phyloP scores from a whole-genome alignment of 2,113 vertebrate species.

The Varanus komodoensis region DNA sequence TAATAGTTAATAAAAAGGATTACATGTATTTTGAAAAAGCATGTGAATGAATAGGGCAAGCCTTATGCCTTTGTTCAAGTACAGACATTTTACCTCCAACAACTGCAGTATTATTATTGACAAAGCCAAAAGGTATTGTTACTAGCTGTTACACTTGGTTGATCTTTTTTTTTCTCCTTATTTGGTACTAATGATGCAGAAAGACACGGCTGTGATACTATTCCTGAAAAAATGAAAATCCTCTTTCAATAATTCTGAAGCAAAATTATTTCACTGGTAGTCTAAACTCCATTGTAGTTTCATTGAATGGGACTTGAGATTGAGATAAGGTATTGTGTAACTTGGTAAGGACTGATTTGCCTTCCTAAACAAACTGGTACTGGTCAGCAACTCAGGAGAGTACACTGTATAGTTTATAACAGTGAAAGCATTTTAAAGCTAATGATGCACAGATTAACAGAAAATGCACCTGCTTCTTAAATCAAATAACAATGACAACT shows the following conservation, averaged over 20 bases:
- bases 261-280: background rate
- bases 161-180: background rate
- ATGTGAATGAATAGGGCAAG: background rate
- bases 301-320: constrained; percentile 1
- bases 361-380: background rate
- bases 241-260: background rate
- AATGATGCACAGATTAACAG: constrained; percentile 12
- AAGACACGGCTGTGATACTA: background rate
- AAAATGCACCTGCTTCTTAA: background rate
- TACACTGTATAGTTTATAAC: background rate
- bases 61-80: background rate
- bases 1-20: background rate
- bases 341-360: constrained; percentile 20
- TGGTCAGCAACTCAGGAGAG: constrained; percentile 12
- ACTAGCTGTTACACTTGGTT: background rate
- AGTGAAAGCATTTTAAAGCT: background rate
- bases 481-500: background rate
- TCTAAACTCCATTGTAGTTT: background rate
- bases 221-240: background rate
- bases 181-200: background rate
- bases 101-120: background rate
- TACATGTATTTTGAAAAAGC: background rate
- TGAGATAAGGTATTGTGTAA: background rate
- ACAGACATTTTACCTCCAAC: background rate
- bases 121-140: background rate